These are phyloP conservation scores for Alexandromys fortis DNA, from an alignment of 2,113 vertebrate species.

Conservation along the genomic window DNA sequence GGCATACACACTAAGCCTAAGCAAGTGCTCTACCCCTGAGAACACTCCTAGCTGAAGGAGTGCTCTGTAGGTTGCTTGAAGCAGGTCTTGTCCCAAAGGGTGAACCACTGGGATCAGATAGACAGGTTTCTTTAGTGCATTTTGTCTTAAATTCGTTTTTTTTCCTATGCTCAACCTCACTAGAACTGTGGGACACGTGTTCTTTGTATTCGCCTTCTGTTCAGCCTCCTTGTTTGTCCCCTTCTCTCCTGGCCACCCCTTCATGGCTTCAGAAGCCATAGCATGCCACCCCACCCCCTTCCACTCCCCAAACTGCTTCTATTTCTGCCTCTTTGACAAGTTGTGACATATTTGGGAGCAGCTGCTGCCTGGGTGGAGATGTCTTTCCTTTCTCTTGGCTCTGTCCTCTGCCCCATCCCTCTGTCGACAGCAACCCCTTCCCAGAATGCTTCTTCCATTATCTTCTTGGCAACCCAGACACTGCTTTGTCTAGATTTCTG, in stretches of 20 bases:
- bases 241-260: background rate
- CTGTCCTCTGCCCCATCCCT: slow-evolving; percentile 78
- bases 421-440: slow-evolving; percentile 69
- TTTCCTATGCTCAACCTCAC: background rate
- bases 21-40: no score
- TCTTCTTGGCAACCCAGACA: slow-evolving; percentile 72
- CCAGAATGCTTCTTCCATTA: slow-evolving; percentile 82
- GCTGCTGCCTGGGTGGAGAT: slow-evolving; percentile 90
- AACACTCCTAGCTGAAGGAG: background rate
- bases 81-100: background rate
- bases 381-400: slow-evolving; percentile 81
- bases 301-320: slow-evolving; percentile 71
- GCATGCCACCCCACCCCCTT: slow-evolving; percentile 56
- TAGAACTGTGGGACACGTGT: background rate
- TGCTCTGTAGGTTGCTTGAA: background rate
- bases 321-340: slow-evolving; percentile 90
- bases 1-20: background rate
- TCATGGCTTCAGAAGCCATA: slow-evolving; percentile 28
- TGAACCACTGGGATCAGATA: background rate
- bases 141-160: background rate
- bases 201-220: background rate
- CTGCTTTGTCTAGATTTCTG: slow-evolving; percentile 77
- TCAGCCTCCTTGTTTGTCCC: background rate
- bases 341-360: slow-evolving; percentile 95
- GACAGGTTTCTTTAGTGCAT: background rate